Evolutionary conservation across 2,113 vertebrate species (phyloP).

Genomic region (Caranx melampygus): DNA sequence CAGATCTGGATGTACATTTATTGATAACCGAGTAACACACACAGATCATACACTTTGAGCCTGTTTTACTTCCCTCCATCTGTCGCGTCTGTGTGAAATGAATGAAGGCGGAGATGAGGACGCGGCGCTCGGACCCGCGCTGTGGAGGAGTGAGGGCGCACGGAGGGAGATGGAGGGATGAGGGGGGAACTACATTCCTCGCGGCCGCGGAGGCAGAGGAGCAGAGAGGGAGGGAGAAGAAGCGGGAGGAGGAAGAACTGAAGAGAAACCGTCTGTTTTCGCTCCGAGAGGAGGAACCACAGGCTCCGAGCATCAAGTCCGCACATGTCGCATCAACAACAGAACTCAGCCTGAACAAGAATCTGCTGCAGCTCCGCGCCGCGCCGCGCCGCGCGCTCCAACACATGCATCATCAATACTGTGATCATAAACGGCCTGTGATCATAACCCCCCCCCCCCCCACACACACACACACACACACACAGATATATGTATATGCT

Average conservation of each 20-base stretch:
- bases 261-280: constrained; percentile 60
- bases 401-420: neutral
- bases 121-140: too few species aligned
- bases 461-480: too few species aligned
- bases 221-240: too few species aligned
- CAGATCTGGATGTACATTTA: too few species aligned
- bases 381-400: neutral
- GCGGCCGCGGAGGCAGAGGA: neutral
- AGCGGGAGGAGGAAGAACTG: constrained; percentile 16
- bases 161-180: constrained; percentile 7
- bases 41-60: too few species aligned
- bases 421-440: neutral
- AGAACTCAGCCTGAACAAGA: constrained; percentile 41
- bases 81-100: too few species aligned
- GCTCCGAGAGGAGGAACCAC: constrained; percentile 46
- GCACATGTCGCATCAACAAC: constrained; percentile 65
- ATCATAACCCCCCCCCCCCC: too few species aligned
- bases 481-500: too few species aligned
- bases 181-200: constrained; percentile 27
- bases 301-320: constrained; percentile 68
- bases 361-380: neutral
- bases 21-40: too few species aligned
- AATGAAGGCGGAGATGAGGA: too few species aligned
- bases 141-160: neutral
- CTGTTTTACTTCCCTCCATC: too few species aligned